Base-by-base conservation (phyloP, 2,888 invertebrate genomes). In the Aphidoletes aphidimyza region DNA sequence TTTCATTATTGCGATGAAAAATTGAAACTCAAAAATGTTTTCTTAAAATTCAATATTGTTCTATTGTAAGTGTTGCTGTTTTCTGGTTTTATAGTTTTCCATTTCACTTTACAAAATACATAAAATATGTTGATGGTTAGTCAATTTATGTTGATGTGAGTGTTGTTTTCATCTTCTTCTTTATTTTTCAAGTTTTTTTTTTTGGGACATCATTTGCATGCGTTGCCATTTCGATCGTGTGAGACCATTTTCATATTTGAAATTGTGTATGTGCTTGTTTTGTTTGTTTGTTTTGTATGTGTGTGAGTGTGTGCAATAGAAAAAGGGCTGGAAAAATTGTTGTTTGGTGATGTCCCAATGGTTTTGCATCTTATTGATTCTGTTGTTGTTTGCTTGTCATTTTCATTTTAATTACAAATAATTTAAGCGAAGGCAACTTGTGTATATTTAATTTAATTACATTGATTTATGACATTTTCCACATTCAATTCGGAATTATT, bases 361-460 rank as follows among this genome's bases (percentile, higher is more conserved):
- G 5, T 69, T 2, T 69, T 42, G 14, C 14, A 9, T 42, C 14
- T 69, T 69, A 69, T 69, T 69, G 69, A 69, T 69, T 69, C 69
- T 69, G 69, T 69, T n/a, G n/a, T n/a, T n/a, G n/a, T n/a, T n/a
- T n/a, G n/a, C n/a, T n/a, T n/a, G n/a, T n/a, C n/a, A n/a, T n/a
- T 69, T 69, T 30, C 69, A 30, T 69, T 47, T 69, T 69, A 69
- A 69, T 69, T 69, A 69, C 69, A 69, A 69, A 69, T 69, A 30
- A 69, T 26, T 69, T 69, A 69, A 69, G 69, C 69, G 69, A 69
- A 69, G 69, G 69, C 69, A 69, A 69, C 69, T 69, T 69, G 69
- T 69, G 69, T 69, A 69, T 69, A 69, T 69, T 69, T 34, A 69
- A 69, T 69, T 69, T 69, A 69, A 69, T 69, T 69, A 69, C 69